Conservation (phyloP, 2,888 invertebrate species). For the Melitaea athalia region DNA sequence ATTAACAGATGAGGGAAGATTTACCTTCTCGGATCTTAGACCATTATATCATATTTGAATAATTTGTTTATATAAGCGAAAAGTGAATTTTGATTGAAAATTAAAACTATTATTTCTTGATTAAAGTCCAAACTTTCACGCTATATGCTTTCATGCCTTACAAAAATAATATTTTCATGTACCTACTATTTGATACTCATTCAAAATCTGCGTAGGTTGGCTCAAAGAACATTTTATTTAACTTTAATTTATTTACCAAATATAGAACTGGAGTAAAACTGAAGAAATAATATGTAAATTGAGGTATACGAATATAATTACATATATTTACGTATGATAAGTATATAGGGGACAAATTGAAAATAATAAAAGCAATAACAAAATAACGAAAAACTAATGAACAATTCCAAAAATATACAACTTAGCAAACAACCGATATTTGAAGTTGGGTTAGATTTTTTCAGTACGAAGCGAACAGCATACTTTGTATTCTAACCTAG, state of each 20-base stretch:
- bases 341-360: no score
- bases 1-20: no score
- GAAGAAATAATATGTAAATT: no score
- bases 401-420: conserved; percentile 5
- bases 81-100: background rate
- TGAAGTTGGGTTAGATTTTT: conserved; percentile 14
- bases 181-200: background rate
- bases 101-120: background rate
- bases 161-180: background rate
- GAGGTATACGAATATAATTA: no score
- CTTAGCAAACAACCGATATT: conserved; percentile 11
- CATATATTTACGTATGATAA: no score
- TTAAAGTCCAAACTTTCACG: background rate
- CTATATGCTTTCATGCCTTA: background rate
- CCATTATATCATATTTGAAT: conserved; percentile 18
- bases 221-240: background rate
- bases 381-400: no score
- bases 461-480: conserved; percentile 13
- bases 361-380: no score
- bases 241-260: no score
- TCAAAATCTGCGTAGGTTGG: background rate
- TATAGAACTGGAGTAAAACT: no score
- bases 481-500: conserved; percentile 38
- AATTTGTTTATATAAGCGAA: conserved; percentile 12
- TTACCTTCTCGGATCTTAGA: no score